Conservation (phyloP, 2,888 invertebrate species). For the Sepioteuthis lessoniana region DNA sequence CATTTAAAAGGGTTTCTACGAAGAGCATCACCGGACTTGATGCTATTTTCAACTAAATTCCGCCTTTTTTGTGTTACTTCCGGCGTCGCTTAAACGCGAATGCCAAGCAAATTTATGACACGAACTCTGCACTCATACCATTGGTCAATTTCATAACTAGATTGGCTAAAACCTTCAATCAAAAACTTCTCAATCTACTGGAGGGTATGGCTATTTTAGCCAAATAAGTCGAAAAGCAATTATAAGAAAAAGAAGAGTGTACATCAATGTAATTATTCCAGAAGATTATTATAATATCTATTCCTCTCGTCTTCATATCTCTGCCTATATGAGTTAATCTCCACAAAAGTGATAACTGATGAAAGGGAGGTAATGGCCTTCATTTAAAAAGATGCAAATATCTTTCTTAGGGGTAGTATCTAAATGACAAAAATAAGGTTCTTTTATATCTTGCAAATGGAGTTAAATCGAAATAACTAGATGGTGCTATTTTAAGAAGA, state of each 20-base stretch:
- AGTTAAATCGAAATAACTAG: neutral
- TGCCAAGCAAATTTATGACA: neutral
- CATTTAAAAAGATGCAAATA: neutral
- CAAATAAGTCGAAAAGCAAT: neutral
- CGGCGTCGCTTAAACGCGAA: neutral
- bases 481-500: neutral
- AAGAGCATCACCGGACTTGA: neutral
- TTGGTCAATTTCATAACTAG: neutral
- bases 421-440: neutral
- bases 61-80: neutral
- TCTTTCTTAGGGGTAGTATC: neutral
- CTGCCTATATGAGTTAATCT: neutral
- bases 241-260: neutral
- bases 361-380: neutral
- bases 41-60: constrained; percentile 8
- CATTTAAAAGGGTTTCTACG: neutral
- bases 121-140: neutral
- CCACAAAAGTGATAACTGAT: neutral
- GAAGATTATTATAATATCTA: neutral
- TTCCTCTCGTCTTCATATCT: neutral
- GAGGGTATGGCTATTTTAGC: neutral
- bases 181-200: neutral
- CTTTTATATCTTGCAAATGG: neutral
- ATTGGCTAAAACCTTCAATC: neutral
- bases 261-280: neutral